Evolutionary conservation across 2,113 vertebrate genomes (phyloP).

Genomic region (Heliornis fulica): DNA sequence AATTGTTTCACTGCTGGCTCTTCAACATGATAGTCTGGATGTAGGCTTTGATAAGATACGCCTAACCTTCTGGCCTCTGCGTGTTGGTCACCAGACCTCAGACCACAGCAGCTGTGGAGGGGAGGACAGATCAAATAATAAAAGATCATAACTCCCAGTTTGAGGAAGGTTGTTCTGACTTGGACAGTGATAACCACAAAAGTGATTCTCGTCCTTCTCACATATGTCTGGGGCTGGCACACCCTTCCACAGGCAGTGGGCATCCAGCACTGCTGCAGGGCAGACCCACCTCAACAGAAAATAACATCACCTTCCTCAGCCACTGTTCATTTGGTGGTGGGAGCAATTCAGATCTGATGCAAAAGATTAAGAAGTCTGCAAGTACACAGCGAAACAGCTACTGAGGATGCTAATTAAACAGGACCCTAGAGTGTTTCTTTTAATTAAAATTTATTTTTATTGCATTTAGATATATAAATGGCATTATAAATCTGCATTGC

Average conservation of each 20-base stretch:
- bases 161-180: not conserved
- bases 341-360: not conserved
- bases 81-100: not conserved
- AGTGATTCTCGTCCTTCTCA: not conserved
- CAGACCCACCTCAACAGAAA: not conserved
- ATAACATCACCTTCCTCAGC: not conserved
- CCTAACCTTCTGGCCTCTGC: not conserved
- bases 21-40: not conserved
- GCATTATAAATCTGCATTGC: not conserved
- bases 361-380: constrained; percentile 26
- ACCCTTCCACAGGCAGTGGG: not conserved
- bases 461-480: constrained; percentile 7
- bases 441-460: constrained; percentile 48
- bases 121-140: not conserved
- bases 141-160: not conserved
- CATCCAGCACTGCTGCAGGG: fast-evolving
- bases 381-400: not conserved
- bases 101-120: not conserved
- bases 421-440: not conserved
- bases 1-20: not conserved
- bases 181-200: not conserved
- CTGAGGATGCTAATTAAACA: not conserved
- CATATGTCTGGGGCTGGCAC: not conserved
- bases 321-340: not conserved
- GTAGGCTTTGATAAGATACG: not conserved